Base-by-base conservation (phyloP, 2,888 invertebrate species). In the Metacarcinus magister region DNA sequence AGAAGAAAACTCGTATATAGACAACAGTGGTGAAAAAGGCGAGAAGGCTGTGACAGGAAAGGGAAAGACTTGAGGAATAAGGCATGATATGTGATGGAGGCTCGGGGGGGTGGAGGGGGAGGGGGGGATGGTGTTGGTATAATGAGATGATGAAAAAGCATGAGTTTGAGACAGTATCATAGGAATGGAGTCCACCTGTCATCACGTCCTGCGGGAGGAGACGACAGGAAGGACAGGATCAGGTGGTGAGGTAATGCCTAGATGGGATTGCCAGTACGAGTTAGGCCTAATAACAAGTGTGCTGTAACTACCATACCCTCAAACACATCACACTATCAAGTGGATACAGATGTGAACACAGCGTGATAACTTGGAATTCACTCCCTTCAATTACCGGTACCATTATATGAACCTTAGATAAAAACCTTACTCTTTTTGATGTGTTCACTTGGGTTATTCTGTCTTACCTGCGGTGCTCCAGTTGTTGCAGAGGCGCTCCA, bases 191-290 rank as follows among this genome's bases (percentile, higher is more conserved):
- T n/a, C 82, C 82, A 82, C 82, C 32, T 82, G 82, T 32, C 32
- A 32, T 82, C 82, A 82, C 32, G 32, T 82, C 82, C 82, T 82
- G 28, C 82, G 82, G 82, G 32, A 82, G 28, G 82, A 28, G 28
- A 2, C 23, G 28, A 28, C 75, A 32, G 82, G 82, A 75, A 75
- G 75, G 75, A n/a, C 75, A 28, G 82, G 32, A 28, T 82, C 82
- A 82, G 82, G 82, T 82, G 82, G 82, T 82, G 82, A 32, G 82
- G 82, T 82, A 82, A 82, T 82, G 82, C 7, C 16, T 32, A 13
- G 7, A 32, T 10, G 2, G 82, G 32, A 32, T 32, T 32, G 82
- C 82, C 10, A 32, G 10, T 0, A 23, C 32, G 82, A 5, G 32
- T 32, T 82, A 82, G 82, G 32, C 32, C 82, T 32, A 82, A 10